Evolutionary conservation across 2,888 invertebrate genomes (phyloP).

Genomic region (Mythimna loreyi): DNA sequence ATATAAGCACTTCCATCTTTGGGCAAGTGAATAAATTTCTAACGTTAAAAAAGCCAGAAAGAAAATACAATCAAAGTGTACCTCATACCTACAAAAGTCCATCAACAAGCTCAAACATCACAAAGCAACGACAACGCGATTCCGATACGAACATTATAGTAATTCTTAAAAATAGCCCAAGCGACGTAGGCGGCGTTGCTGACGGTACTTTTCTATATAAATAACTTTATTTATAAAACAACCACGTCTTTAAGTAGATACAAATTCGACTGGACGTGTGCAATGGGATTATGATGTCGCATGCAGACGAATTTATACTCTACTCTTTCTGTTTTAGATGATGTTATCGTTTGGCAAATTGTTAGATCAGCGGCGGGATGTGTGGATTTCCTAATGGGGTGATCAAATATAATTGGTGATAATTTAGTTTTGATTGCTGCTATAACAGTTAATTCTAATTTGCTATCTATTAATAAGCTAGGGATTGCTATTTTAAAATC

Average conservation of each 20-base stretch:
- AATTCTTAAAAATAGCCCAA: slow-evolving; percentile 60
- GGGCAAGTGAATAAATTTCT: neutral
- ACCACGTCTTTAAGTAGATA: slow-evolving; percentile 67
- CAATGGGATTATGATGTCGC: slow-evolving; percentile 67
- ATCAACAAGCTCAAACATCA: slow-evolving; percentile 27
- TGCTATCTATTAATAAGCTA: slow-evolving; percentile 1
- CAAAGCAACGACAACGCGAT: slow-evolving; percentile 41
- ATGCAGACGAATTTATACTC: slow-evolving; percentile 62
- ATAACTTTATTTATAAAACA: slow-evolving; percentile 72
- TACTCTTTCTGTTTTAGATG: slow-evolving; percentile 23
- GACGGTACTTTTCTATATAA: slow-evolving; percentile 69
- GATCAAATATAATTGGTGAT: slow-evolving; percentile 39
- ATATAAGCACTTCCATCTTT: neutral
- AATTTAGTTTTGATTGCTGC: slow-evolving; percentile 12
- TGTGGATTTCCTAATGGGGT: slow-evolving; percentile 40
- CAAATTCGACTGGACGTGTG: slow-evolving; percentile 66
- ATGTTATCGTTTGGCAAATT: slow-evolving; percentile 20
- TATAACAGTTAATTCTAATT: slow-evolving; percentile 17
- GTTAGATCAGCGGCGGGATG: slow-evolving; percentile 16
- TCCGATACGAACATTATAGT: slow-evolving; percentile 62
- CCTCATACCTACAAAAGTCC: slow-evolving; percentile 17
- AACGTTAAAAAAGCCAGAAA: neutral
- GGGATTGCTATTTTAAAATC: neutral
- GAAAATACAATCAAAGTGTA: neutral
- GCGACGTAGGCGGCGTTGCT: slow-evolving; percentile 67